Percentiles rank a stretch among this genome's conserved stretches.
These are phyloP conservation scores for Branchellion lobata DNA, from an alignment of 2,888 invertebrate genomes.

Conservation along the genomic window DNA sequence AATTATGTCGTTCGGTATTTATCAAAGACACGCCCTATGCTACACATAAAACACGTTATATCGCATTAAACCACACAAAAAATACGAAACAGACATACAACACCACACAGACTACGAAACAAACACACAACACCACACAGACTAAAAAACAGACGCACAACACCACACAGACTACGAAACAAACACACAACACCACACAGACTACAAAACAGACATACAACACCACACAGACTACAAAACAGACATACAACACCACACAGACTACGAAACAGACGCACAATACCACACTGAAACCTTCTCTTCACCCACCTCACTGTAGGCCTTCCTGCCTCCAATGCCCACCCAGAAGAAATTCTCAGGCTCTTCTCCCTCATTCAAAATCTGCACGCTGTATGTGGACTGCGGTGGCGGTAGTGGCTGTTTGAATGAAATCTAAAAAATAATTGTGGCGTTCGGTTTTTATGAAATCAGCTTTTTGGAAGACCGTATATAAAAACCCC, in stretches of 20 bases:
- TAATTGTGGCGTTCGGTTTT: not conserved
- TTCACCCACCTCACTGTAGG: constrained; percentile 77
- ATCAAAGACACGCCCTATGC: too few relatives aligned
- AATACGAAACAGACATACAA: too few relatives aligned
- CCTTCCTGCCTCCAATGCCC: constrained; percentile 84
- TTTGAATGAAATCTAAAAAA: constrained; percentile 1
- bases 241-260: not conserved
- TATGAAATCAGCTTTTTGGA: not conserved
- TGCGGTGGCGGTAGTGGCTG: constrained; percentile 46
- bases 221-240: too few relatives aligned
- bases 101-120: too few relatives aligned
- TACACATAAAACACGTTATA: too few relatives aligned
- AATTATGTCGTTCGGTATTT: not conserved
- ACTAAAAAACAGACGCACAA: too few relatives aligned
- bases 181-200: too few relatives aligned
- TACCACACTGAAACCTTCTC: too few relatives aligned
- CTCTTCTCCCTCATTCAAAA: constrained; percentile 80
- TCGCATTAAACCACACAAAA: too few relatives aligned
- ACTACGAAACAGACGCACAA: not conserved
- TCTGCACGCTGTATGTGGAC: constrained; percentile 66
- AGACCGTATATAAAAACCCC: not conserved
- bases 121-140: too few relatives aligned
- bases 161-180: too few relatives aligned
- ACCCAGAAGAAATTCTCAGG: constrained; percentile 99
- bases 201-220: too few relatives aligned